Evolutionary conservation across 2,113 vertebrate genomes (phyloP).

Genomic region (Hyla sarda): DNA sequence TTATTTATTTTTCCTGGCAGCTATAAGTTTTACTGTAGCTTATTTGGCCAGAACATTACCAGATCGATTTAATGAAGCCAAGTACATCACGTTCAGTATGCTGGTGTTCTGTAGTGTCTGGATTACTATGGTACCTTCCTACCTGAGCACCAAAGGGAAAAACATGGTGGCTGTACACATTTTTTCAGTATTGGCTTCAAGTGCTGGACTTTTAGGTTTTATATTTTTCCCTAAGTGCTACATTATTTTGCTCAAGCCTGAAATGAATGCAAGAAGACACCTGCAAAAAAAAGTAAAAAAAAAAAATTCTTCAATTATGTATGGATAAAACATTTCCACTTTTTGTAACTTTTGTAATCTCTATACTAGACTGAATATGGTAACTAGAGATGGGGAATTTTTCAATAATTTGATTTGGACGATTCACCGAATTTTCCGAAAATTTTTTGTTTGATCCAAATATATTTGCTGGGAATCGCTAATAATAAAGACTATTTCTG

Average conservation of each 20-base stretch:
- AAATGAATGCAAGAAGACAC: slow-evolving; percentile 69
- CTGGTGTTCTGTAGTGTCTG: slow-evolving; percentile 69
- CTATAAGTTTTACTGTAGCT: slow-evolving; percentile 50
- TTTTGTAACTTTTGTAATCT: no score
- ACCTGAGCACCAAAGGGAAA: slow-evolving; percentile 68
- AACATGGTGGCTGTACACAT: slow-evolving; percentile 67
- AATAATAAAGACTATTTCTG: no score
- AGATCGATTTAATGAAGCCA: slow-evolving; percentile 69
- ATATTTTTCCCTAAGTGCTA: slow-evolving; percentile 70
- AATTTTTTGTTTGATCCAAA: no score
- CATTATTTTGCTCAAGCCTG: slow-evolving; percentile 62
- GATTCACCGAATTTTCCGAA: no score
- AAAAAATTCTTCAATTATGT: no score
- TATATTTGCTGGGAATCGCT: no score
- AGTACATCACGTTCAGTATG: slow-evolving; percentile 71
- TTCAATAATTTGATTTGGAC: no score
- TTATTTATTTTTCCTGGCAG: slow-evolving; percentile 27
- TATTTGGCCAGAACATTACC: slow-evolving; percentile 52
- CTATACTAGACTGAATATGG: no score
- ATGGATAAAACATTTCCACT: no score
- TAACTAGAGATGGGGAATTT: no score
- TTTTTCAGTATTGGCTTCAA: slow-evolving; percentile 68
- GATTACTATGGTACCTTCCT: slow-evolving; percentile 65
- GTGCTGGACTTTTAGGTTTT: slow-evolving; percentile 68
- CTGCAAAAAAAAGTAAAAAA: no score